Evolutionary conservation across 2,113 vertebrate species (phyloP), one percentile per base, ranked within the genome.

Genomic region (Suncus etruscus): DNA sequence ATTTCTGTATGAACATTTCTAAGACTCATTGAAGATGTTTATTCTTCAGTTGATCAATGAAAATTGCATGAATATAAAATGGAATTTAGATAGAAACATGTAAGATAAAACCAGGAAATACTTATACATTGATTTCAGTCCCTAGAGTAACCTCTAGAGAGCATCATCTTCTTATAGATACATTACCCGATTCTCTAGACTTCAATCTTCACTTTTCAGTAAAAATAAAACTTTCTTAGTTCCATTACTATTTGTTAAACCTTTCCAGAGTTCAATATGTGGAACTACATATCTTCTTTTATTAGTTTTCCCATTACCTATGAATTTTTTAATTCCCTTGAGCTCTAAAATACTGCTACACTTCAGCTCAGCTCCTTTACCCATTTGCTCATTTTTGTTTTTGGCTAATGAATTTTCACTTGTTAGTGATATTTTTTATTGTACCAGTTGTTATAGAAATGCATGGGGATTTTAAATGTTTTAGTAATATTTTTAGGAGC

Each of bases 21-120:
- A 84, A 45, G 47, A 11, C 25, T 11, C 24, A 66, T 4, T 66
- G 65, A 66, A 29, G 10, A 8, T 14, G 50, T 45, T 65, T 72
- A 51, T 39, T 0, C 11, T 69, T 48, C 24, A 69, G 20, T 8
- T 93, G 25, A 16, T 74, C 18, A 66, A 72, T 58, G 73, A 72
- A 70, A 84, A 4, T 83, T 86, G 24, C 11, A 48, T 8, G 1
- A 45, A 0, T 72, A 0, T 11, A 0, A 14, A 83, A 93, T 79
- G 6, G 10, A 3, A 91, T 0, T 8, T 7, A 22, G 3, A 3
- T 25, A 90, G 11, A 83, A 45, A 69, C 76, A 27, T 90, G 6
- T 68, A 45, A 63, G 48, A 83, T 88, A 77, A 75, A 9, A 54
- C 3, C 48, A 72, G 7, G 10, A 92, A 90, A 92, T 32, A 61